These are phyloP conservation scores for Diabrotica undecimpunctata DNA, from an alignment of 1,140 invertebrate species.

Conservation along the genomic window DNA sequence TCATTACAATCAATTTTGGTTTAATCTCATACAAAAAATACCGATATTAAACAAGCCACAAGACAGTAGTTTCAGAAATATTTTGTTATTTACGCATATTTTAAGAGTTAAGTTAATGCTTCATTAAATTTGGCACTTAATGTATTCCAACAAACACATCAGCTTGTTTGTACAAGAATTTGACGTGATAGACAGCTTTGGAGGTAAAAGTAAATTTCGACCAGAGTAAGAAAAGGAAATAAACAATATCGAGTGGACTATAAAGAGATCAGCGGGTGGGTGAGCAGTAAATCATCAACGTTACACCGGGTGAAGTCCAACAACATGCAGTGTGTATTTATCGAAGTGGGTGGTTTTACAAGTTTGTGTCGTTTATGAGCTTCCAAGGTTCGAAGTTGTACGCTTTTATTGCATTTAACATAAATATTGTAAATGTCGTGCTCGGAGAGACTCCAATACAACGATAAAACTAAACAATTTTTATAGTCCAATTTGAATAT, in stretches of 20 bases:
- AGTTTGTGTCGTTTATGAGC: conserved; percentile 16
- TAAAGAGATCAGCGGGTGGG: conserved; percentile 16
- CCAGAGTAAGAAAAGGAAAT: conserved; percentile 3
- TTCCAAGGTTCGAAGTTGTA: conserved; percentile 2
- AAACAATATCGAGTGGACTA: conserved; percentile 7
- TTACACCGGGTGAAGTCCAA: conserved; percentile 3
- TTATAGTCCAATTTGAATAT: conserved; percentile 3
- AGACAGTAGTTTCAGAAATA: too few species aligned
- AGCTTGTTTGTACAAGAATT: too few species aligned
- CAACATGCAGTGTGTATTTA: conserved; percentile 4
- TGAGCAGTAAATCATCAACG: conserved; percentile 14
- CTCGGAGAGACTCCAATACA: neutral
- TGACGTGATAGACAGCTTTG: too few species aligned
- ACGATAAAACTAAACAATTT: neutral
- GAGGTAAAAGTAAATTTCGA: neutral
- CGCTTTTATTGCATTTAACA: conserved; percentile 19
- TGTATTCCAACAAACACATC: too few species aligned
- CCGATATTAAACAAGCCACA: too few species aligned
- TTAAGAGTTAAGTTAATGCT: too few species aligned
- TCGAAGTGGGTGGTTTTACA: conserved; percentile 20
- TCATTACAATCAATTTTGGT: too few species aligned
- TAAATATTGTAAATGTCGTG: conserved; percentile 23
- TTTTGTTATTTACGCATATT: too few species aligned
- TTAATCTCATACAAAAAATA: too few species aligned
- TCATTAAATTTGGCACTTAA: too few species aligned